Conservation (phyloP, 2,888 invertebrate species). For the Drosophila bunnanda region DNA sequence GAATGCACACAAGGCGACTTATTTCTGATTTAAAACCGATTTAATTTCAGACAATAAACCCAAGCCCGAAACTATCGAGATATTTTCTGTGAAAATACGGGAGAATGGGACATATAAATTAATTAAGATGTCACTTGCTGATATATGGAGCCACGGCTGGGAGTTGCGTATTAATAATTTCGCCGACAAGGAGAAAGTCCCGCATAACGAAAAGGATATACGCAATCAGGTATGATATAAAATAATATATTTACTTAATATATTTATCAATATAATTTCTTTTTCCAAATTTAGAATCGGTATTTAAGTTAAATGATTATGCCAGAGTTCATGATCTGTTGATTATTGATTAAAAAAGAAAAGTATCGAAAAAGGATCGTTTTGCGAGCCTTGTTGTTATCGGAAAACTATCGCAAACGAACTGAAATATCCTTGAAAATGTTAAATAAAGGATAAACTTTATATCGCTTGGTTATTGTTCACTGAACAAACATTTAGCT, state of each 20-base stretch:
- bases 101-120: conserved; percentile 87
- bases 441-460: no score
- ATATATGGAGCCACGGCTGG: conserved; percentile 89
- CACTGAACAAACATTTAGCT: no score
- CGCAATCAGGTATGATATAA: conserved; percentile 87
- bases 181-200: conserved; percentile 89
- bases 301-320: not conserved
- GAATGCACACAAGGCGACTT: conserved; percentile 6
- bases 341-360: no score
- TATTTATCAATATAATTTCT: not conserved
- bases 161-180: conserved; percentile 90
- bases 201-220: conserved; percentile 89
- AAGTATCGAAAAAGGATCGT: no score
- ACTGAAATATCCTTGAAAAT: no score
- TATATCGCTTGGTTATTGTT: no score
- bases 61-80: conserved; percentile 89
- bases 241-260: not conserved
- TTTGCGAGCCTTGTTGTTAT: no score
- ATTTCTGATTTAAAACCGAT: conserved; percentile 13
- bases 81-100: conserved; percentile 87
- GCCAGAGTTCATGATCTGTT: no score
- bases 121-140: conserved; percentile 87
- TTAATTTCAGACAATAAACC: conserved; percentile 88
- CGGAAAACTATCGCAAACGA: no score
- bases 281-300: not conserved